Conservation (phyloP, 2,888 invertebrate species). For the Hydropsyche betteni region DNA sequence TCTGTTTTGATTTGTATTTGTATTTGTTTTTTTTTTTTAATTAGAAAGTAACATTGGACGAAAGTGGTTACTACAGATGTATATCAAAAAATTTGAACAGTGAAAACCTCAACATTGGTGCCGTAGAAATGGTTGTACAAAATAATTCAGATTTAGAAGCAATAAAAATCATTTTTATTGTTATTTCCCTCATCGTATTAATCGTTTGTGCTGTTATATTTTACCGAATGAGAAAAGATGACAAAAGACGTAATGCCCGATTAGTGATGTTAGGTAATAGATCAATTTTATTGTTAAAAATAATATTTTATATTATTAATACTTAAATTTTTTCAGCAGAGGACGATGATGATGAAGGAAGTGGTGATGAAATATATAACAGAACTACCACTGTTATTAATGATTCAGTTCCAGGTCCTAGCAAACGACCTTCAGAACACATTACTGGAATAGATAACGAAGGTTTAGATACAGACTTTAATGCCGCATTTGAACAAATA, state of each 20-base stretch:
- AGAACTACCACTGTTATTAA: slow-evolving; percentile 59
- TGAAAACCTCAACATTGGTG: slow-evolving; percentile 64
- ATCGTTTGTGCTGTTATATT: slow-evolving; percentile 62
- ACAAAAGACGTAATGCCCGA: slow-evolving; percentile 59
- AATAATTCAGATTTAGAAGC: slow-evolving; percentile 61
- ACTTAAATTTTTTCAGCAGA: slow-evolving; percentile 56
- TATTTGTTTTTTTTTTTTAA: slow-evolving; percentile 34
- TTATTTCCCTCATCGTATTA: slow-evolving; percentile 62
- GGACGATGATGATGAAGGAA: slow-evolving; percentile 64
- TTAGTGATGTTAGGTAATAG: slow-evolving; percentile 58
- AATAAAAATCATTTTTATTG: slow-evolving; percentile 62
- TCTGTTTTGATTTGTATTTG: neutral
- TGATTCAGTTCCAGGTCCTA: slow-evolving; percentile 62
- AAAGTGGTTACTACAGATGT: slow-evolving; percentile 73
- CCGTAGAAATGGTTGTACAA: slow-evolving; percentile 70
- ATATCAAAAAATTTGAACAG: slow-evolving; percentile 68
- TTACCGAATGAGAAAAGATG: slow-evolving; percentile 60
- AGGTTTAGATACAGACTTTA: slow-evolving; percentile 70
- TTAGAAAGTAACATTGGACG: slow-evolving; percentile 69
- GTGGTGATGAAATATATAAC: slow-evolving; percentile 63
- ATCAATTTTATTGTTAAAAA: slow-evolving; percentile 28
- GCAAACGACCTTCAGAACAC: slow-evolving; percentile 61
- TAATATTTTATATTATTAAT: slow-evolving; percentile 51
- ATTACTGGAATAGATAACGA: slow-evolving; percentile 68
- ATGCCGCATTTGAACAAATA: slow-evolving; percentile 70